Evolutionary conservation across 1,140 invertebrate species (phyloP).

Genomic region (Psilanteris sp.): DNA sequence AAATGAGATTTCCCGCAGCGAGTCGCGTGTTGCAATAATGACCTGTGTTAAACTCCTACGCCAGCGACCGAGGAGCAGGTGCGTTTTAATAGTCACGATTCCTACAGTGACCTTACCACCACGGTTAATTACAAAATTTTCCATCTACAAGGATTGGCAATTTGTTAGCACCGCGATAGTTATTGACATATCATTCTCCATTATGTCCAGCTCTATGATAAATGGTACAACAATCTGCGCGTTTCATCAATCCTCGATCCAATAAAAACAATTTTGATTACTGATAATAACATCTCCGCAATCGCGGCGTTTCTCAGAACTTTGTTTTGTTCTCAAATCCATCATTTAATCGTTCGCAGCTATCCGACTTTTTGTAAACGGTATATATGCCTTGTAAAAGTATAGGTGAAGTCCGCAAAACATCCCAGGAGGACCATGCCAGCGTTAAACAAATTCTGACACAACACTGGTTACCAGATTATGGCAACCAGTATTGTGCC

Average conservation of each 20-base stretch:
- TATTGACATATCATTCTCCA: slow-evolving; percentile 56
- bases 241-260: slow-evolving; percentile 28
- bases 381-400: no score
- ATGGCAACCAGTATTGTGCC: no score
- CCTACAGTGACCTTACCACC: slow-evolving; percentile 47
- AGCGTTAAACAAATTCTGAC: no score
- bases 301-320: no score
- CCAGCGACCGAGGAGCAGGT: slow-evolving; percentile 46
- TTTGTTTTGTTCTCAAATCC: no score
- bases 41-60: slow-evolving; percentile 55
- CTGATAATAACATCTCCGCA: no score
- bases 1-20: slow-evolving; percentile 63
- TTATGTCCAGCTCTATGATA: slow-evolving; percentile 34
- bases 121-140: slow-evolving; percentile 61
- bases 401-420: no score
- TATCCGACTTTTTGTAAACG: no score
- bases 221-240: slow-evolving; percentile 17
- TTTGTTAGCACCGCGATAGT: slow-evolving; percentile 48
- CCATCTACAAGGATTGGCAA: slow-evolving; percentile 36
- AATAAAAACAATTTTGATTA: no score
- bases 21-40: slow-evolving; percentile 62
- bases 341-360: no score
- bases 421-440: no score
- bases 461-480: no score
- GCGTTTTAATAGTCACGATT: slow-evolving; percentile 63